Evolutionary conservation across 2,888 invertebrate species (phyloP), one percentile per base, ranked within the genome.

Genomic region (Leptinotarsa peninsularis): DNA sequence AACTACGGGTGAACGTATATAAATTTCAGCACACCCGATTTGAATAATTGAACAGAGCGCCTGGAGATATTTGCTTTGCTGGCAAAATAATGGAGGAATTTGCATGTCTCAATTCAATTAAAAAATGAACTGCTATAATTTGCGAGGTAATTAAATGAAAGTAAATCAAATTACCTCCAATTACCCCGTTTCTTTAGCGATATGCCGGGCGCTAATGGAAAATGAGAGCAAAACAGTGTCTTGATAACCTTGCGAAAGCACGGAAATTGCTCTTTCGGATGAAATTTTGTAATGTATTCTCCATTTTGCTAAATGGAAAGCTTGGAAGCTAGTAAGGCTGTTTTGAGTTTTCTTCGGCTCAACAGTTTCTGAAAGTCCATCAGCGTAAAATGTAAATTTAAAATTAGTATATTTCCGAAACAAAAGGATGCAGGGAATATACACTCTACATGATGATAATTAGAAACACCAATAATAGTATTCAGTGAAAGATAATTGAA

Each of bases 41-140:
- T 60, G 66, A 27, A 68, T 72, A 75, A 75, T 63, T 68, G 67
- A 67, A 63, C 17, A 49, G 54, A 23, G 13, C 54, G 60, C 71
- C 71, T 43, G 15, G n/a, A 49, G 76, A 67, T 76, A 73, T 76
- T 76, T 74, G 66, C 18, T 58, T 54, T 73, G 71, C 49, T 43
- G 15, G 66, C 52, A 66, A 74, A 67, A 67, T 67, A 49, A 63
- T 63, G 49, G n/a, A 13, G 33, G 58, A 75, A 76, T 76, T 76
- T 76, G 72, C 73, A 76, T 74, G 66, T 27, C 71, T 49, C 70
- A 71, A 76, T 73, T 73, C 70, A 73, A 73, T 76, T 76, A 67
- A 67, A 73, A 49, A 76, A 63, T 68, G 75, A 66, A 66, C 75
- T 72, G 56, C 75, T 66, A 43, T 63, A 72, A 63, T 75, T 75